Percentiles rank a stretch among this genome's conserved stretches.
Evolutionary conservation across 2,113 vertebrate genomes (phyloP).

Genomic region (Larimichthys crocea): DNA sequence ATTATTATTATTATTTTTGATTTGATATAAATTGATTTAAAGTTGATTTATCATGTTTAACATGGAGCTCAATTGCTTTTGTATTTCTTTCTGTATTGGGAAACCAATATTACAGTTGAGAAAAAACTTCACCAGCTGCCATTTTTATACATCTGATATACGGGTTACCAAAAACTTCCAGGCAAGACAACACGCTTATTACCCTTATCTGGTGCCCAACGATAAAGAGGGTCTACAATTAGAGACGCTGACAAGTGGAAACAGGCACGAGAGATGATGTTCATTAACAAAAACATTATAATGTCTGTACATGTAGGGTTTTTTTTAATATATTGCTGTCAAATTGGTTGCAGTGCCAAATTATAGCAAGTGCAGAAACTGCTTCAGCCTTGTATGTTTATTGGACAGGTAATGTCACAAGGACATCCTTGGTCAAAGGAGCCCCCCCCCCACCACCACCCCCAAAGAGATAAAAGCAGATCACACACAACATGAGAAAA

Average conservation of each 20-base stretch:
- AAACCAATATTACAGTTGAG: not conserved
- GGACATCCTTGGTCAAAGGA: slow-evolving; percentile 1
- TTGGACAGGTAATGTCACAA: not conserved
- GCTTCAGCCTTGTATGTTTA: slow-evolving; percentile 23
- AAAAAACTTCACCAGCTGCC: not conserved
- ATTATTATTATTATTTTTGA: no score
- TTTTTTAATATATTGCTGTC: slow-evolving; percentile 5
- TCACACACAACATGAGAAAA: slow-evolving; percentile 48
- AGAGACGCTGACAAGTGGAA: slow-evolving; percentile 8
- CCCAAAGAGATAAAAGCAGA: slow-evolving; percentile 40
- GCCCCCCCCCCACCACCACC: not conserved
- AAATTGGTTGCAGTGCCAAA: slow-evolving; percentile 3
- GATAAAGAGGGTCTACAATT: not conserved
- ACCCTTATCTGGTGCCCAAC: not conserved
- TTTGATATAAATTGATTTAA: no score
- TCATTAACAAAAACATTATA: not conserved
- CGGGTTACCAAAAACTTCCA: not conserved
- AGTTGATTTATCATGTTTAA: no score
- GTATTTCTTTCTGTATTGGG: no score
- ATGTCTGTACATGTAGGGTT: not conserved
- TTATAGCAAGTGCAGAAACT: slow-evolving; percentile 25
- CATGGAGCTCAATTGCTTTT: no score
- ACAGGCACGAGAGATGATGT: slow-evolving; percentile 37
- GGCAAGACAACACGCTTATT: not conserved
- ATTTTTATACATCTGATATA: not conserved